phyloP scores from a whole-genome alignment of 2,113 vertebrate genomes.

The Ctenodactylus gundi region DNA sequence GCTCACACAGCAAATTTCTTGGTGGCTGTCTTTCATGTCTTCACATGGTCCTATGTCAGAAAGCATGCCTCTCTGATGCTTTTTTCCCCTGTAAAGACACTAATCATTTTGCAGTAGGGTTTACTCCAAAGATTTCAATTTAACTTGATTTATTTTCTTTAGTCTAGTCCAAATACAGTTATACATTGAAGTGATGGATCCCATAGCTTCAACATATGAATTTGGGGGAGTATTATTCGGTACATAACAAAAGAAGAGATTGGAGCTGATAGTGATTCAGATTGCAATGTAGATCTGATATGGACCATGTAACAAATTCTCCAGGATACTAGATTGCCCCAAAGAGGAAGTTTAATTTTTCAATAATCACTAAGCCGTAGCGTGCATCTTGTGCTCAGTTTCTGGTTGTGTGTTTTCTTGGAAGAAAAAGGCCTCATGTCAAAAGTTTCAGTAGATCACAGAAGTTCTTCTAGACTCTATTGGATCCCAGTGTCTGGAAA shows the following conservation, averaged over 20 bases:
- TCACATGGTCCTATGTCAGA: neutral
- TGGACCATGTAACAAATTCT: neutral
- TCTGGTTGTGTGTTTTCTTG: neutral
- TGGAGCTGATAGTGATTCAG: neutral
- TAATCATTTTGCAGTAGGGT: no score
- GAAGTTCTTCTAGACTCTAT: no score
- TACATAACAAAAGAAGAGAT: neutral
- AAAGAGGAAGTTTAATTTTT: neutral
- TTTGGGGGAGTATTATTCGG: no score
- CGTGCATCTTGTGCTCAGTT: neutral
- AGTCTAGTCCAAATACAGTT: neutral
- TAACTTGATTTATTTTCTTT: neutral
- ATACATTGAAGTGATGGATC: rapidly evolving
- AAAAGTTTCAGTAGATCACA: no score
- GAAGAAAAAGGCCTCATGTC: neutral
- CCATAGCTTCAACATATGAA: neutral
- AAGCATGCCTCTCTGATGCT: rapidly evolving
- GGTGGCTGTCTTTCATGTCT: neutral
- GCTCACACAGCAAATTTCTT: no score
- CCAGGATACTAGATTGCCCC: neutral
- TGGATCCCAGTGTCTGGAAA: rapidly evolving
- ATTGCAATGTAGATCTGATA: neutral
- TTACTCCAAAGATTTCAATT: neutral
- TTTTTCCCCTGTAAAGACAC: neutral
- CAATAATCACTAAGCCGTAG: neutral